Evolutionary conservation across 2,113 vertebrate species (phyloP), one percentile per base, ranked within the genome.

Genomic region (Menidia beryllina): DNA sequence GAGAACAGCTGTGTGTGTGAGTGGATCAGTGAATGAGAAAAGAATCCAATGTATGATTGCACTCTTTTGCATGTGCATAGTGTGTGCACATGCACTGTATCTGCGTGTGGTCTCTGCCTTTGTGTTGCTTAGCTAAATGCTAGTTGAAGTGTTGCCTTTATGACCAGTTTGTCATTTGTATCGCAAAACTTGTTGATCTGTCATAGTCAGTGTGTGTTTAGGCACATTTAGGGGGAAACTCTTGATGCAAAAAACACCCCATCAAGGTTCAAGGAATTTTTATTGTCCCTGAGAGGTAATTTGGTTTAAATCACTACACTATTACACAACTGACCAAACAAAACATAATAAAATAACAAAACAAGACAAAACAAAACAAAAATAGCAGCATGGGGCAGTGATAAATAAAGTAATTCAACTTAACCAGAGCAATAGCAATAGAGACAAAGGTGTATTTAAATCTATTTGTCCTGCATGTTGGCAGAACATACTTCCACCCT

Each of bases 141-240:
- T 90, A 86, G 47, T 58, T 63, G 57, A 75, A 85, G 88, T 91
- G 84, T 85, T 77, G 83, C 77, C 77, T 86, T 83, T 86, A 82
- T 64, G 69, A 74, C 64, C 73, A 80, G 58, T 67, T 69, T 71
- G 85, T 80, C 79, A 75, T 78, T 86, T 72, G 83, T 75, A 76
- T 88, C 83, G 82, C 62, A 73, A 3, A 14, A 47, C 64, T 69
- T 60, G 56, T 56, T 50, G 4, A 20, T 84, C 5, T 8, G 53
- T 49, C 57, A 50, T 56, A 58, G 84, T 75, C 75, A 52, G 52
- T 38, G 80, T 68, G 72, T 60, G 36, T 69, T 53, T 59, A 34
- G 27, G 48, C 59, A 69, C 43, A 62, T 15, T 38, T 55, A 25
- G 56, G 48, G 78, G 41, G 67, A 48, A 56, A 20, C 7, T 70